Conservation (phyloP, 2,797 vertebrate genomes). For the Apodemus agrarius region DNA sequence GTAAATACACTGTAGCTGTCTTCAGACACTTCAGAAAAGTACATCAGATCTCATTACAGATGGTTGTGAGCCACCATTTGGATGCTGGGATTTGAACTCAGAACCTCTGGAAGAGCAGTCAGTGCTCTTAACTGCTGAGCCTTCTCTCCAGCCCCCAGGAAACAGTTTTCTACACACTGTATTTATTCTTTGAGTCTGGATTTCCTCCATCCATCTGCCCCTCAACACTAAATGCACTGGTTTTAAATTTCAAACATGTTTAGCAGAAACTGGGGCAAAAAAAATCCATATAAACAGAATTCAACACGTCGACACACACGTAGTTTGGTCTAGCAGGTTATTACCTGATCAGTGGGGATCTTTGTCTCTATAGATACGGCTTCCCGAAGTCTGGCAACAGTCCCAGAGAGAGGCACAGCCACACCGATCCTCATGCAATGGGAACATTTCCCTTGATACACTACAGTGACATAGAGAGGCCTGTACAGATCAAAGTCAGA, state of each 20-base stretch:
- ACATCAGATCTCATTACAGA: too few relatives aligned
- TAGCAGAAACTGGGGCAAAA: not conserved
- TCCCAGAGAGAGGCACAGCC: slow-evolving; percentile 95
- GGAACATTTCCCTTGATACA: slow-evolving; percentile 98
- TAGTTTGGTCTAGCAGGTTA: not conserved
- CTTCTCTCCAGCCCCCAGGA: too few relatives aligned
- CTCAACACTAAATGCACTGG: not conserved
- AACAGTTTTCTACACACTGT: not conserved
- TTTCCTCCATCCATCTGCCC: not conserved
- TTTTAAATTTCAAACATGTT: slow-evolving; percentile 31
- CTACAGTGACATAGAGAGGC: slow-evolving; percentile 96
- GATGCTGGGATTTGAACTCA: too few relatives aligned
- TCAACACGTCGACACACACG: rapidly evolving
- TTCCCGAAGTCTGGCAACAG: slow-evolving; percentile 94
- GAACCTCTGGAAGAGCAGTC: too few relatives aligned
- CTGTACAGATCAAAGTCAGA: slow-evolving; percentile 85
- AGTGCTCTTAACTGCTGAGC: too few relatives aligned
- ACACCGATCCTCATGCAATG: slow-evolving; percentile 99
- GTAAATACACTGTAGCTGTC: too few relatives aligned
- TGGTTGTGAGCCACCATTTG: too few relatives aligned
- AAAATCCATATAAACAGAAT: not conserved
- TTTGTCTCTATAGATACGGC: slow-evolving; percentile 97
- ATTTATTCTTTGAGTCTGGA: slow-evolving; percentile 45
- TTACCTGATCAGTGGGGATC: slow-evolving; percentile 98
- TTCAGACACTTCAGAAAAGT: too few relatives aligned